Evolutionary conservation across 2,113 vertebrate species (phyloP), one percentile per base, ranked within the genome.

Genomic region (Synchiropus splendidus): DNA sequence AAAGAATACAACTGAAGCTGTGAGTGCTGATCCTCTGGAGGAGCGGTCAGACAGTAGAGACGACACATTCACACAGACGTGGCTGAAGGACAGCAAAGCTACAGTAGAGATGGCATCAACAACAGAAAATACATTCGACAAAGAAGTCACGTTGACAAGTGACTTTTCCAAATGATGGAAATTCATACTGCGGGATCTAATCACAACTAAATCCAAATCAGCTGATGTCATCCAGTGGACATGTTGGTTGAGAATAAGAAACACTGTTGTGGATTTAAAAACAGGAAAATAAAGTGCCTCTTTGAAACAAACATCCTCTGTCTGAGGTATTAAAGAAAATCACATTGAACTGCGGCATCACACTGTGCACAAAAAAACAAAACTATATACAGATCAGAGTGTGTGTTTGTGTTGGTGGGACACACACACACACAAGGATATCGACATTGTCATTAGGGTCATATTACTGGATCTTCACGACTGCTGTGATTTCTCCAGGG

Each of bases 271-370:
- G 78, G 72, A 81, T 74, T 80, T 68, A 58, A 48, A 32, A 17
- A 57, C 59, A 71, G 31, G 70, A 79, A 90, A 87, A 88, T 90
- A 97, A 97, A 98, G 93, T 98, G 94, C 93, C 90, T 92, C 88
- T 74, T 78, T 88, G 70, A 64, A 79, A 82, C 59, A 70, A 77
- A 80, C 85, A 54, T 79, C 85, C 86, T 88, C 87, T 53, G 64
- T 69, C 52, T 70, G 86, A 89, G 85, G 86, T 88, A 83, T 80
- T 37, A 48, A 81, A 87, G 81, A 79, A 82, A 58, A 64, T 73
- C 58, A 83, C 71, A 88, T 39, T 58, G 54, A 84, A 81, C 70
- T 45, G 86, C 77, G 71, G 78, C 72, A 86, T 80, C 77, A 89
- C 85, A 82, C 70, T 72, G 74, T 86, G 53, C 77, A 65, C 79